Conservation (phyloP, 2,113 vertebrate species). For the Paraplagusia blochii region DNA sequence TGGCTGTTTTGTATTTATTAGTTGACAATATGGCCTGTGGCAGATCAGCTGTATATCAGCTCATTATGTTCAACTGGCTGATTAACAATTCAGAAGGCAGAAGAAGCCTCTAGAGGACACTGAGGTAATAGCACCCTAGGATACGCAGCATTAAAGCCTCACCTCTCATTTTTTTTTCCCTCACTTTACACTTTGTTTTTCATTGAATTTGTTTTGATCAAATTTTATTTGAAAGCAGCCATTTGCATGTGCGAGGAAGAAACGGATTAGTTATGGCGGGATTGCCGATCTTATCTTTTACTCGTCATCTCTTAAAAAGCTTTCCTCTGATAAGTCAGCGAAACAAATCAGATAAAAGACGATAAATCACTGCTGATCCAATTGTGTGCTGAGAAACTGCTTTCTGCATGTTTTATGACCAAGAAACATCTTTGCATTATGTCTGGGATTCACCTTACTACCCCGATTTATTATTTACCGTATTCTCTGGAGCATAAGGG, state of each 20-base stretch:
- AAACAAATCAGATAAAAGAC: constrained; percentile 6
- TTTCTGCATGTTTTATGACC: constrained; percentile 14
- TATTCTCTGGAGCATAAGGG: too few species aligned
- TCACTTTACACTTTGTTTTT: background rate
- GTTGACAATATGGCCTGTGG: constrained; percentile 47
- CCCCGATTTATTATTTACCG: too few species aligned
- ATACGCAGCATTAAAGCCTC: too few species aligned
- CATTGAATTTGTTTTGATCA: background rate
- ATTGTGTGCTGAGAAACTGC: constrained; percentile 3
- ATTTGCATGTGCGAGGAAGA: background rate
- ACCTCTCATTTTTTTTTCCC: too few species aligned
- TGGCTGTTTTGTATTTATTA: constrained; percentile 56
- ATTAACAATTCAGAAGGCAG: constrained; percentile 63
- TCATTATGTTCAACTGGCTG: constrained; percentile 54
- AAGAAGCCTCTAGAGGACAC: constrained; percentile 29
- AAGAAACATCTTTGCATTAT: constrained; percentile 1
- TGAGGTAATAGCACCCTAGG: constrained; percentile 26
- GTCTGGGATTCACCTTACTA: background rate
- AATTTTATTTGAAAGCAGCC: background rate
- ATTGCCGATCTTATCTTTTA: background rate
- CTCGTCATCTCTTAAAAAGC: constrained; percentile 5
- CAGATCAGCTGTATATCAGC: constrained; percentile 41
- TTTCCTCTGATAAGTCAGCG: background rate
- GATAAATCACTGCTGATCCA: constrained; percentile 8
- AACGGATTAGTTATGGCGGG: background rate